These are phyloP conservation scores for Ormyrus thymus DNA, from an alignment of 2,888 invertebrate genomes.

Conservation along the genomic window DNA sequence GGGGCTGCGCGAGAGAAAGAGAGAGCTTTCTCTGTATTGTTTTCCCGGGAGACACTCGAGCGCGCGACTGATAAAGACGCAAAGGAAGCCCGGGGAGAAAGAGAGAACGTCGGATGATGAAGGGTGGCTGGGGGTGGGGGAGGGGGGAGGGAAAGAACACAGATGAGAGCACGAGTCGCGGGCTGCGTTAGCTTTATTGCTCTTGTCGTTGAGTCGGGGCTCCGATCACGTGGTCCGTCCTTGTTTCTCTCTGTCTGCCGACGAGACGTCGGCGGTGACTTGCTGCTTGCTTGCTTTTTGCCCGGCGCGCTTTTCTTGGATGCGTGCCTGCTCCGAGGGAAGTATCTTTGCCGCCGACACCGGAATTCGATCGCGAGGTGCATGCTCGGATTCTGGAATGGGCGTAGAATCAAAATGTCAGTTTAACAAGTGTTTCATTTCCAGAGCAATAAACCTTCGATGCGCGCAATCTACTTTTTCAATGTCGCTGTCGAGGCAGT, in stretches of 20 bases:
- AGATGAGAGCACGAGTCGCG: constrained; percentile 5
- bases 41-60: constrained; percentile 33
- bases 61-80: constrained; percentile 26
- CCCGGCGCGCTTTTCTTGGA: no score
- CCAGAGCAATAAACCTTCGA: no score
- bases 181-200: constrained; percentile 23
- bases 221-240: neutral
- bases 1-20: neutral
- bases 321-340: no score
- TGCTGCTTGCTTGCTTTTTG: neutral
- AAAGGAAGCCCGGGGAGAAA: constrained; percentile 13
- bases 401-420: no score
- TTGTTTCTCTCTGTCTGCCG: neutral
- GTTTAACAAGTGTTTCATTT: no score
- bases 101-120: neutral
- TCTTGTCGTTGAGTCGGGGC: neutral
- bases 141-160: neutral
- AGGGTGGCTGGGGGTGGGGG: neutral
- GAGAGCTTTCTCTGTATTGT: constrained; percentile 22
- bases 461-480: no score
- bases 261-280: neutral
- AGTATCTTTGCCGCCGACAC: no score
- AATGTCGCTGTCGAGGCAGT: no score
- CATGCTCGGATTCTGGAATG: no score
- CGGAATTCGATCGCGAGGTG: no score